Evolutionary conservation across 2,888 invertebrate genomes (phyloP), one percentile per base, ranked within the genome.

Genomic region (Lydus trimaculatus): DNA sequence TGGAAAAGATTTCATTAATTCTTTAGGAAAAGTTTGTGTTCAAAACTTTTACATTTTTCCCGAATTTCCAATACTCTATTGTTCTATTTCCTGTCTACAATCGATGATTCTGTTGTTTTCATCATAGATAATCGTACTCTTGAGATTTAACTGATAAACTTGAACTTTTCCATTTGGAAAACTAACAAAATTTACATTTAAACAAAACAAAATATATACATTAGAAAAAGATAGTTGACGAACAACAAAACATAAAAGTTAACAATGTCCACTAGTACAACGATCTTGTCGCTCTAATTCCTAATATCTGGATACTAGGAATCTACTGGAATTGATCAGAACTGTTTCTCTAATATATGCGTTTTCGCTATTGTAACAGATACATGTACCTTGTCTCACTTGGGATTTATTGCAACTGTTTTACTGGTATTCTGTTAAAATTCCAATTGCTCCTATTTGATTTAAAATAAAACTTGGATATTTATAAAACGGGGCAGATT

Each of bases 391-490:
- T 78, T 80, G 79, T 79, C 80, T 79, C 76, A 72, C 72, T 52
- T 63, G 73, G 76, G 77, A 81, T 81, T 81, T 81, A 81, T 81
- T 76, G 75, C 78, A 61, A 73, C 73, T 77, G 76, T 76, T 80
- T 78, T 76, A 75, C 78, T 77, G 77, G 78, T 78, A 79, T 80
- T 81, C 79, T 80, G 79, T 79, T 80, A 75, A 79, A 80, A 78
- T 79, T 80, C 78, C 77, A 79, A 77, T 25, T 56, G 56, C 15
- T 56, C 25, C 15, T 25, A 15, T 56, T 56, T 56, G 56, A 56
- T 56, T 56, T 56, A 1, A 15, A 56, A 56, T 56, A 23, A 28
- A 56, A 52, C 23, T 48, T 20, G 9, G 6, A 48, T 28, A 15
- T 56, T 56, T 28, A 56, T 20, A 23, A 48, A 20, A 20, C 23